Evolutionary conservation across 2,113 vertebrate species (phyloP), one percentile per base, ranked within the genome.

Genomic region (Falcunculus frontatus): DNA sequence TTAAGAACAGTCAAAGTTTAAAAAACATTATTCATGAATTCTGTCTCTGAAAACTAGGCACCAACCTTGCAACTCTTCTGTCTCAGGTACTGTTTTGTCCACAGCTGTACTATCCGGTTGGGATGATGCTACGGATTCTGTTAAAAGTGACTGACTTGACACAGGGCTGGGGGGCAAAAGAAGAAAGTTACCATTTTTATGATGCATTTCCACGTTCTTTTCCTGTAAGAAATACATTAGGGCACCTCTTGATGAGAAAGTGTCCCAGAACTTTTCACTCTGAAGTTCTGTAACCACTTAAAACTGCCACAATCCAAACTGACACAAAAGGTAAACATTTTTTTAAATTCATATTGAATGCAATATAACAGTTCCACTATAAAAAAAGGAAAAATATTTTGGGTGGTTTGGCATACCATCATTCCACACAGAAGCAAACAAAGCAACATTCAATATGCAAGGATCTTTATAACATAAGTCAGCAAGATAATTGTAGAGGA

Each of bases 41-140:
- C 30, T 52, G 5, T 6, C 39, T 64, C 9, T 42, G 32, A 35
- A 29, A 81, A 32, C 37, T 11, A 59, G 16, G n/a, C 69, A 95
- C 98, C 87, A 95, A 99, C 98, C 98, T 98, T 98, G 98, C 93
- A 98, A 96, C 55, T 98, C 98, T 96, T 98, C 98, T 80, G 97
- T 97, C 97, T 98, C 98, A 4, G 97, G 96, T 93, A 94, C 90
- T 97, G 96, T 98, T 97, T 98, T 98, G 93, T 98, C 97, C 96
- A 92, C 97, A 91, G 97, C 95, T 17, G 98, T 94, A 64, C 97
- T 97, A 93, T 98, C 98, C 88, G 95, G 93, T 97, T 97, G 98
- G 91, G 98, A 98, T 90, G 98, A 97, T 76, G 98, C 96, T 97
- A 98, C 97, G 53, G 98, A 98, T 95, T 98, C 98, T 95, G 98